Evolutionary conservation across 2,888 invertebrate genomes (phyloP), one percentile per base, ranked within the genome.

Genomic region (Andrena flavipes): DNA sequence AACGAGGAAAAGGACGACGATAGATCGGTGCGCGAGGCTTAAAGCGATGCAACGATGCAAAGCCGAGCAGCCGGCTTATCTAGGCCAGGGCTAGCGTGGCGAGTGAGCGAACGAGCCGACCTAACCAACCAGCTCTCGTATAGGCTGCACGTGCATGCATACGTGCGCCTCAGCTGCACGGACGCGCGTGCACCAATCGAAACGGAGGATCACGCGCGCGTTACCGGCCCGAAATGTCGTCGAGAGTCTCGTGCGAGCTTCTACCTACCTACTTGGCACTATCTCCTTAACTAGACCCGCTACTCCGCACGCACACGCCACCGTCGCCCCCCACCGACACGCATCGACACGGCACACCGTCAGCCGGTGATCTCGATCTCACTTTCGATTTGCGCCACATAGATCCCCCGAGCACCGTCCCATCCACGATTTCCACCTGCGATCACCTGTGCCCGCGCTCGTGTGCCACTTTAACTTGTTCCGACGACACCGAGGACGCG

Each of bases 1-100:
- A 67, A 67, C 26, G 23, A 49, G 77, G 73, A 70, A 68, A 75
- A 67, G 76, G 79, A 79, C 29, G 54, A 69, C 33, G 63, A 71
- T 65, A 67, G 77, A 67, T 30, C 65, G 70, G 6, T 30, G 35
- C 48, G 69, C 63, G 82, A 65, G 68, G 82, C 75, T 84, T 82
- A 82, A 87, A 87, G 85, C 89, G 87, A 90, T 87, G 89, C 88
- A 90, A 85, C 89, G 85, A 85, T 86, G 89, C 84, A 85, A 90
- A 90, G 87, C 88, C 88, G 88, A 85, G 89, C 90, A 87, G 89
- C 80, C 81, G 87, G 86, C 73, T 90, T 92, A 93, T 93, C 93
- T 94, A 93, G 93, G 93, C 93, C 93, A 94, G 92, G 93, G 93
- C 93, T 94, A 93, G 91, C 89, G 82, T 87, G 91, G 83, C 88